Percentiles rank a stretch among this genome's conserved stretches.
Evolutionary conservation across 2,797 vertebrate species (phyloP).

Genomic region (Falco berigora): DNA sequence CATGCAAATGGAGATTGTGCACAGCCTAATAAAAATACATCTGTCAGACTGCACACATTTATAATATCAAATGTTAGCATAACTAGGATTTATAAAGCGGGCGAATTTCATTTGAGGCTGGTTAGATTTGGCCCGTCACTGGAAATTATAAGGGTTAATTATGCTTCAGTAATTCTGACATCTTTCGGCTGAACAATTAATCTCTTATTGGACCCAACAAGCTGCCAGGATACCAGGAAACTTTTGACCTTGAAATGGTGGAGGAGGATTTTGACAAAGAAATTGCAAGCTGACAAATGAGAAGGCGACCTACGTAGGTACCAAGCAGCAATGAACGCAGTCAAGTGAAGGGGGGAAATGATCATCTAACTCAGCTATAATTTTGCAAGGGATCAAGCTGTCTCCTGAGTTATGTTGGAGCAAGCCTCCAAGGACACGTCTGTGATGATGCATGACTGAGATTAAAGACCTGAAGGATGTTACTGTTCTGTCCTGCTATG

Average conservation of each 20-base stretch:
- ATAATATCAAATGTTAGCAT: background rate
- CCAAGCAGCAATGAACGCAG: background rate
- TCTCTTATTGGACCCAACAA: background rate
- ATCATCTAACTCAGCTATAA: background rate
- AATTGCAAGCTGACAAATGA: background rate
- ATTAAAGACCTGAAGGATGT: background rate
- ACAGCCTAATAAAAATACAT: background rate
- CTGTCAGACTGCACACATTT: background rate
- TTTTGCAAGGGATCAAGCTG: background rate
- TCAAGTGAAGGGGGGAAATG: background rate
- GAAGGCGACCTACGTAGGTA: background rate
- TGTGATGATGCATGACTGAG: background rate
- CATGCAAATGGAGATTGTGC: slow-evolving; percentile 21
- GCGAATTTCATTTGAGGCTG: background rate
- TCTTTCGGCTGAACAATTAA: background rate
- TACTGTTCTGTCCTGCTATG: background rate
- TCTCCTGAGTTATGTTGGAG: background rate
- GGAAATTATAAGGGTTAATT: slow-evolving; percentile 13
- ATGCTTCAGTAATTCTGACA: background rate
- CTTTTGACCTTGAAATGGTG: background rate
- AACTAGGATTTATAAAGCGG: background rate
- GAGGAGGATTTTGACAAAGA: background rate
- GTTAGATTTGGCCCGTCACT: background rate
- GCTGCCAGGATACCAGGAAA: background rate
- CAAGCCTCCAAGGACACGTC: background rate